Evolutionary conservation across 2,113 vertebrate genomes (phyloP).

Genomic region (Rhipidura dahli): DNA sequence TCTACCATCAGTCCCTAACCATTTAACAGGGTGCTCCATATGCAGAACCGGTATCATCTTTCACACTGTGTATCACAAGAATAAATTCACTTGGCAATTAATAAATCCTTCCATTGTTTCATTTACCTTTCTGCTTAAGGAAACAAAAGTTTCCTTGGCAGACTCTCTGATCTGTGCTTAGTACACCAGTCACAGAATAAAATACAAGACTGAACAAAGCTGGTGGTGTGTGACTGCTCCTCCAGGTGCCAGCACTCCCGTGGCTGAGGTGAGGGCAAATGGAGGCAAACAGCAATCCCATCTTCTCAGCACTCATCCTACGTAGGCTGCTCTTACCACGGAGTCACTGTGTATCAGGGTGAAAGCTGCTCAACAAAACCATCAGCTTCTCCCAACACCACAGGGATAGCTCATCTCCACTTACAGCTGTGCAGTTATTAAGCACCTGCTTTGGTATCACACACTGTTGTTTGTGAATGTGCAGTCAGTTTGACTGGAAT

Average conservation of each 20-base stretch:
- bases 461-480: neutral
- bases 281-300: fast-evolving
- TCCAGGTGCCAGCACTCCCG: fast-evolving
- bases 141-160: neutral
- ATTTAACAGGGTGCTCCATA: neutral
- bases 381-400: neutral
- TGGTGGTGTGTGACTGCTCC: neutral
- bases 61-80: neutral
- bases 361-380: neutral
- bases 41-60: neutral
- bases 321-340: neutral
- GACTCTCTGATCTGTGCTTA: neutral
- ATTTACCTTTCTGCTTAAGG: neutral
- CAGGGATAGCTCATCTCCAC: neutral
- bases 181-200: neutral
- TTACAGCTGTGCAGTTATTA: neutral
- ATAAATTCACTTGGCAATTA: neutral
- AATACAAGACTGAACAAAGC: neutral
- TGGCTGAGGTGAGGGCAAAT: neutral
- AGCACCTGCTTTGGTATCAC: neutral
- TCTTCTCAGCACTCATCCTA: neutral
- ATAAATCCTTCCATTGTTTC: neutral
- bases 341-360: neutral
- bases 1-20: neutral
- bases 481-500: neutral